Conservation (phyloP, 1,140 invertebrate genomes). For the Metaphire vulgaris region DNA sequence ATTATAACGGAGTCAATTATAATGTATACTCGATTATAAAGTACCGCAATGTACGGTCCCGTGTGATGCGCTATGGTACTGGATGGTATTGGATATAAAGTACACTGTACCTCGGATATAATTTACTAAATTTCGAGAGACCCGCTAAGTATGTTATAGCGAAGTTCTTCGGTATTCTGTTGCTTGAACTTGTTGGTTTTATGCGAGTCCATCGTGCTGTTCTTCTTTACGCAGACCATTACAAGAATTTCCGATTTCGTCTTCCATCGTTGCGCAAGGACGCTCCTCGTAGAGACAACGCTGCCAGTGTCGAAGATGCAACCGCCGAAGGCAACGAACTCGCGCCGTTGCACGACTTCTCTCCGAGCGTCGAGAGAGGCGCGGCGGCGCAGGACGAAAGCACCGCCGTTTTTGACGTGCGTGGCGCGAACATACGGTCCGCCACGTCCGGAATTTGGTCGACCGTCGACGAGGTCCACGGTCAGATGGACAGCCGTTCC, state of each 20-base stretch:
- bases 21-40: too few species aligned
- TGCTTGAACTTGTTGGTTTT: too few species aligned
- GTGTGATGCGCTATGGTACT: too few species aligned
- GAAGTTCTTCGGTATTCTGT: too few species aligned
- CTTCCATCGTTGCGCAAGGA: slow-evolving; percentile 47
- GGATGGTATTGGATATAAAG: too few species aligned
- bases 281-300: slow-evolving; percentile 28
- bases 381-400: neutral
- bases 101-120: too few species aligned
- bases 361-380: slow-evolving; percentile 14
- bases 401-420: neutral
- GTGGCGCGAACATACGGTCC: neutral
- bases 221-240: too few species aligned
- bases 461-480: neutral
- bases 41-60: too few species aligned
- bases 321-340: slow-evolving; percentile 39
- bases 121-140: too few species aligned
- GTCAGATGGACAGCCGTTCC: neutral
- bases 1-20: too few species aligned
- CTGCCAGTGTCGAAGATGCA: slow-evolving; percentile 41
- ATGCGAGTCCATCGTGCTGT: too few species aligned
- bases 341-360: slow-evolving; percentile 40
- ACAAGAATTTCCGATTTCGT: slow-evolving; percentile 46
- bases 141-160: too few species aligned
- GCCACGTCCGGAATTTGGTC: neutral